Percentiles rank a stretch among this genome's conserved stretches.
Conservation (phyloP, 2,797 vertebrate species). For the Gambusia yucatana region DNA sequence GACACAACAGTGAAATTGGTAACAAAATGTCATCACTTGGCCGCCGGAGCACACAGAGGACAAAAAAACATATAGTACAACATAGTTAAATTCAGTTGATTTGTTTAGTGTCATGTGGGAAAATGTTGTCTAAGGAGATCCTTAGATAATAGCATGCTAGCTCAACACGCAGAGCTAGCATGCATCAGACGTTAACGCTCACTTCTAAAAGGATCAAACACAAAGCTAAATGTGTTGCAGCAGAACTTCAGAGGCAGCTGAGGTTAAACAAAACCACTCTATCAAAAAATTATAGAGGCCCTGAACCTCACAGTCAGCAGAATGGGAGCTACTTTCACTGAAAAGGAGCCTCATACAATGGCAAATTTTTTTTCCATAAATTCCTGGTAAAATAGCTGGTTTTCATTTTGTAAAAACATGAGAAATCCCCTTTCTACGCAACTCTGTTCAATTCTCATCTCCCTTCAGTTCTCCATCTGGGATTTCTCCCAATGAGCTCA, state of each 20-base stretch:
- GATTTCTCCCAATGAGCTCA: too few species aligned
- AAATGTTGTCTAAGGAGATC: background rate
- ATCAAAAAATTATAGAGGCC: background rate
- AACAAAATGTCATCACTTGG: too few species aligned
- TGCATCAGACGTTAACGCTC: background rate
- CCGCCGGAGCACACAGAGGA: too few species aligned
- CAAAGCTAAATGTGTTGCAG: background rate
- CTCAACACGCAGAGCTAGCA: background rate
- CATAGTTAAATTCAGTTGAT: background rate
- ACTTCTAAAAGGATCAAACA: background rate
- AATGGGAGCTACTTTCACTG: background rate
- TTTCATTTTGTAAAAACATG: background rate
- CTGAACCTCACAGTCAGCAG: background rate
- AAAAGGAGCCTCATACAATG: background rate
- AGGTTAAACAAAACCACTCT: background rate
- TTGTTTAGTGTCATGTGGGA: background rate
- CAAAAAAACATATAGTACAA: background rate
- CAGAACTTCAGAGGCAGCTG: background rate
- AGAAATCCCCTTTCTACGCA: background rate
- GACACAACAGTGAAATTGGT: too few species aligned
- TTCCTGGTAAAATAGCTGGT: background rate
- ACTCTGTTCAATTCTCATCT: too few species aligned
- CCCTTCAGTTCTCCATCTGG: too few species aligned
- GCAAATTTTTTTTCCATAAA: too few species aligned
- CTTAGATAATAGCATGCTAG: too few species aligned